A percentile compares a stretch with the other conserved stretches of the same genome.
phyloP scores from a whole-genome alignment of 2,888 invertebrate species.

The Microplitis deprimator region DNA sequence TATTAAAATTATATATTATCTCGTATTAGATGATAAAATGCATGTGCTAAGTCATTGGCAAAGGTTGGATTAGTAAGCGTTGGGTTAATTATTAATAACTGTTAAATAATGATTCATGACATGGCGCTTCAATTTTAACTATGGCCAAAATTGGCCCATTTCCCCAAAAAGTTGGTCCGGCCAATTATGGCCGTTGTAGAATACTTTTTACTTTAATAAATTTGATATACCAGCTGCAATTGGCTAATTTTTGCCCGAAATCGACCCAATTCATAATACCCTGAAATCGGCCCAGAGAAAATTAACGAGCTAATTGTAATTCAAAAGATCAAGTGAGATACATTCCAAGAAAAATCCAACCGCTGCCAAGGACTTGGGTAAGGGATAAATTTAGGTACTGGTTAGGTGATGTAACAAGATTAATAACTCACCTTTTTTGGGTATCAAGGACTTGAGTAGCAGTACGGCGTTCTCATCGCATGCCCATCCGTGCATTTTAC shows the following conservation, averaged over 20 bases:
- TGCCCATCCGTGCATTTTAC: constrained; percentile 99
- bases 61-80: constrained; percentile 15
- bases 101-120: background rate
- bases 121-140: no score
- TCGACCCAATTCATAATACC: no score
- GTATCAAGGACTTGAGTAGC: constrained; percentile 97
- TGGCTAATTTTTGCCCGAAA: no score
- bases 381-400: constrained; percentile 8
- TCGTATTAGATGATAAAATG: background rate
- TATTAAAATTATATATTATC: background rate
- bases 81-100: background rate
- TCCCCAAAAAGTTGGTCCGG: no score
- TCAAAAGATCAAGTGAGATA: no score
- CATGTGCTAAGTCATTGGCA: constrained; percentile 20
- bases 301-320: no score
- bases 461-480: constrained; percentile 97
- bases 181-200: no score
- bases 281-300: no score
- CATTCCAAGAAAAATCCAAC: constrained; percentile 12
- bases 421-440: constrained; percentile 90
- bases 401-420: constrained; percentile 31
- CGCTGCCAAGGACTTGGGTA: constrained; percentile 30
- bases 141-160: no score
- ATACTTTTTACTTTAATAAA: no score
- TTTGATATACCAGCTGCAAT: no score